These are phyloP conservation scores for Trilocha varians DNA, from an alignment of 2,888 invertebrate species.

Conservation along the genomic window DNA sequence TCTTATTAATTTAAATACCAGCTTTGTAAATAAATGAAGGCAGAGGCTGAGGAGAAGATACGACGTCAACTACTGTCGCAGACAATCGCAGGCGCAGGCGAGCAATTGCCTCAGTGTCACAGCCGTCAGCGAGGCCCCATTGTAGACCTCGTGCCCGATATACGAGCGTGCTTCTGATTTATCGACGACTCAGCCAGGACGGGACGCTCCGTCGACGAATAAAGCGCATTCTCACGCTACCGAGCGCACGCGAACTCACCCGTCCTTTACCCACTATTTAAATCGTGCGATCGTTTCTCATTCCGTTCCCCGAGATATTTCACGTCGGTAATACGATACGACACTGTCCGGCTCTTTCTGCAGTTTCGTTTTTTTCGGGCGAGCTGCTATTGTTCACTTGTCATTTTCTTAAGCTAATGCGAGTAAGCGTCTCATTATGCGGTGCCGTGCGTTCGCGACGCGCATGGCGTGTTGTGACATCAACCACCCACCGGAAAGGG, in stretches of 20 bases:
- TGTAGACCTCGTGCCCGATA: conserved; percentile 56
- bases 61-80: conserved; percentile 33
- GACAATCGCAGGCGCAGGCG: conserved; percentile 47
- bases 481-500: conserved; percentile 72
- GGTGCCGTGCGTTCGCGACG: conserved; percentile 67
- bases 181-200: conserved; percentile 52
- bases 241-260: conserved; percentile 68
- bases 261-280: conserved; percentile 59
- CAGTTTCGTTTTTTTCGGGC: conserved; percentile 60
- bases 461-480: conserved; percentile 72
- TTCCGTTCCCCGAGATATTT: conserved; percentile 71
- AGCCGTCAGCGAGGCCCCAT: conserved; percentile 55
- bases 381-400: conserved; percentile 70
- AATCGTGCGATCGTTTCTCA: conserved; percentile 70
- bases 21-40: conserved; percentile 61
- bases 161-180: conserved; percentile 55
- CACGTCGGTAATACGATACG: conserved; percentile 73
- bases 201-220: conserved; percentile 58
- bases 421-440: conserved; percentile 74
- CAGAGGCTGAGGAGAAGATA: conserved; percentile 28
- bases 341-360: conserved; percentile 72
- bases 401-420: conserved; percentile 74
- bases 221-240: conserved; percentile 73
- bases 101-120: conserved; percentile 65
- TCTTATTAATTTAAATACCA: conserved; percentile 73